Evolutionary conservation across 2,888 invertebrate species (phyloP), one percentile per base, ranked within the genome.

Genomic region (Flabesymbios commensalis): DNA sequence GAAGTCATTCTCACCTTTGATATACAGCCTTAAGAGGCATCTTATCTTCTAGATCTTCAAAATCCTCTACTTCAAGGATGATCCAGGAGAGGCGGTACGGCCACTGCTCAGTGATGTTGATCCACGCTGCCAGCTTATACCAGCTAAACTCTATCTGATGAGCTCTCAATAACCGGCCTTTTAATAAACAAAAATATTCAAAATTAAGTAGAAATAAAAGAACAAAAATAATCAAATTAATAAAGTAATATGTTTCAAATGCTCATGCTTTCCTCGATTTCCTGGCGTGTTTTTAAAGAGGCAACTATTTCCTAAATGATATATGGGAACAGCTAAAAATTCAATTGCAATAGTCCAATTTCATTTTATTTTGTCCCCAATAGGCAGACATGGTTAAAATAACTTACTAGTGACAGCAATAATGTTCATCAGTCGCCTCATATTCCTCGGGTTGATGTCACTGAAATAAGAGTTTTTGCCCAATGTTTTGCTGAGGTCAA

Each of bases 111-210:
- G 97, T 95, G 60, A 99, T 89, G 84, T 98, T 97, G 71, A 98
- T 92, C 98, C 98, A 98, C 61, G 94, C 93, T 65, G 96, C 96
- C 73, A 99, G 87, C 74, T 94, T 91, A 84, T 96, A 94, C 98
- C 98, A 99, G 84, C 94, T 95, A 85, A 99, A 99, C 82, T 99
- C 98, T 73, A 99, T 93, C 86, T 96, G 94, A 87, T 98, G 97
- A 78, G 98, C 94, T 87, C 98, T 93, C 72, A 99, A 86, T 70
- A 99, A 87, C 58, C 98, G 91, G 67, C 95, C 95, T 93, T 79
- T 3, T 82, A 64, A 36, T 19, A 60, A 51, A 28, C 51, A 51
- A 22, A 31, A 22, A 19, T 17, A 14, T 5, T 5, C 22, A 48
- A 10, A 7, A 54, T 52, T 17, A 48, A 5, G 19, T 39, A 39